Evolutionary conservation across 2,888 invertebrate genomes (phyloP).

Genomic region (Cerceris rybyensis): DNA sequence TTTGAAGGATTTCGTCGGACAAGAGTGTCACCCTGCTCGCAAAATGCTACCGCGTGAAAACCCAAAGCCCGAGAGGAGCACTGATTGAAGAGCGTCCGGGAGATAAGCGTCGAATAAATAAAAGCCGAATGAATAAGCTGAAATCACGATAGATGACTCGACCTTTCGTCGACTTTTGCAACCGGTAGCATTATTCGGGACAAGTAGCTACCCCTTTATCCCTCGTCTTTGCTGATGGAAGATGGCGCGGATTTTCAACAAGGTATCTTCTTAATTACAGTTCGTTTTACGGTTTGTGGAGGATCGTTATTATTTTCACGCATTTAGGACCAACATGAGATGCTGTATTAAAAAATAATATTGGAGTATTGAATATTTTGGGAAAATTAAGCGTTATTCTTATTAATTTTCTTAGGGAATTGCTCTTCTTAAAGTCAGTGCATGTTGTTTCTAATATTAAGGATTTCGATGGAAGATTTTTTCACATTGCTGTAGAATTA

Average conservation of each 20-base stretch:
- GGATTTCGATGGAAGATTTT: no score
- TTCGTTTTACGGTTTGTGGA: no score
- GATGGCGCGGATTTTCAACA: constrained; percentile 13
- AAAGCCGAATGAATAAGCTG: constrained; percentile 73
- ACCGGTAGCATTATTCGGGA: constrained; percentile 58
- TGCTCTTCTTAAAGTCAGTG: no score
- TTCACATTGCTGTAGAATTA: no score
- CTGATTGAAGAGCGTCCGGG: constrained; percentile 61
- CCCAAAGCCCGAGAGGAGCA: constrained; percentile 32
- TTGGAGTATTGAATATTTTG: no score
- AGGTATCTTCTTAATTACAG: not conserved
- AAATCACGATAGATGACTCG: constrained; percentile 65
- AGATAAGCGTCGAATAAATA: constrained; percentile 76
- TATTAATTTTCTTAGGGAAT: no score
- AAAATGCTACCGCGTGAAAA: constrained; percentile 20
- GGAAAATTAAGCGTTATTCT: no score
- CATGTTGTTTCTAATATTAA: no score
- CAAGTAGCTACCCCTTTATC: constrained; percentile 24
- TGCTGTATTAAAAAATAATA: no score
- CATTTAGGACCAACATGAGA: no score
- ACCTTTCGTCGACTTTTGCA: constrained; percentile 63
- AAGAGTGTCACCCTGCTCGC: constrained; percentile 12
- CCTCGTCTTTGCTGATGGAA: constrained; percentile 16
- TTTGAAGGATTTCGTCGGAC: constrained; percentile 15
- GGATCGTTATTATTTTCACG: no score